Conservation (phyloP, 2,888 invertebrate species). For the Nymphalis urticae region DNA sequence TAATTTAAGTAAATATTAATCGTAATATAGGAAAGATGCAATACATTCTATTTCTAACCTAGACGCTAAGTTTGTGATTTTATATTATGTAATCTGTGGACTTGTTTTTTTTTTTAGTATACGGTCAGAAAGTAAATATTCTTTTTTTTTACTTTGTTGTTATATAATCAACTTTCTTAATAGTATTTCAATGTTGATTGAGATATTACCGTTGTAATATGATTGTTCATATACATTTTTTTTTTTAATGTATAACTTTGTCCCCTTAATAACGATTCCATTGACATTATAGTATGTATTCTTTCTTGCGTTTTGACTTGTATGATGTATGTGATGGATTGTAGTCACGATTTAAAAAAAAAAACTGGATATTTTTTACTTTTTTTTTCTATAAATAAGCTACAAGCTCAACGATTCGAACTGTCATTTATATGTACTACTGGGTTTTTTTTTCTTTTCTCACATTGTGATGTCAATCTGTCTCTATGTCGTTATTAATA, state of each 20-base stretch:
- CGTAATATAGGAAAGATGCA: slow-evolving; percentile 60
- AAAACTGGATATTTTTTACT: neutral
- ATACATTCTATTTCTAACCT: slow-evolving; percentile 62
- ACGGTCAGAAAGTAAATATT: neutral
- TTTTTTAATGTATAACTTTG: neutral
- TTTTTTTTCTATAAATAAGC: neutral
- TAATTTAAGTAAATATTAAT: slow-evolving; percentile 20
- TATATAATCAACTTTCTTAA: neutral
- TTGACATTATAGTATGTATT: slow-evolving; percentile 1
- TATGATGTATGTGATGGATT: neutral
- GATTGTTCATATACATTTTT: neutral
- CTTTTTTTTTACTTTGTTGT: neutral
- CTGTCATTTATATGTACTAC: neutral
- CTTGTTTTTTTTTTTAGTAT: neutral
- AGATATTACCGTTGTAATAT: neutral
- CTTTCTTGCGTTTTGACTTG: neutral
- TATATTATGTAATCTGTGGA: neutral
- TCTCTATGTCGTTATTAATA: slow-evolving; percentile 10
- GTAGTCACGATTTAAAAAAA: neutral
- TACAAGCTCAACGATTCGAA: too few relatives aligned
- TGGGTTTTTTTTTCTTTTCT: slow-evolving; percentile 4
- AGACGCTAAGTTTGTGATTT: slow-evolving; percentile 54
- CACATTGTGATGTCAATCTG: slow-evolving; percentile 1
- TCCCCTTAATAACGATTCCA: slow-evolving; percentile 1
- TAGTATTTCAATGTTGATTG: neutral